Evolutionary conservation across 2,888 invertebrate species (phyloP).

Genomic region (Balanococcus diminutus): DNA sequence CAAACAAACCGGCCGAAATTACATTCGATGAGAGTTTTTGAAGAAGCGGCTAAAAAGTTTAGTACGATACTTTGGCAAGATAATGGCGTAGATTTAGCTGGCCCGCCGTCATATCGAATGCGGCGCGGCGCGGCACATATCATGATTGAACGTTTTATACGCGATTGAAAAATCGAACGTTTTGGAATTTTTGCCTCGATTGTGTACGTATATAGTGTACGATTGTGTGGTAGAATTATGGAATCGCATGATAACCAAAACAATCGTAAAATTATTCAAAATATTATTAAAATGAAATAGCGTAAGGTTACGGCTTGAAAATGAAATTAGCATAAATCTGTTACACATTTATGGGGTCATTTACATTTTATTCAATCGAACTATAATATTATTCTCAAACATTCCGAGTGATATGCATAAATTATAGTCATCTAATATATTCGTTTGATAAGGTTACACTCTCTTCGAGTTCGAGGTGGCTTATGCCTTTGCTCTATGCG

Average conservation of each 20-base stretch:
- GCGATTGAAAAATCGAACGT: not conserved
- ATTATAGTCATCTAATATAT: not conserved
- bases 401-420: not conserved
- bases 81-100: not conserved
- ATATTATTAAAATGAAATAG: slow-evolving; percentile 28
- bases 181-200: not conserved
- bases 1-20: slow-evolving; percentile 25
- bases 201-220: not conserved
- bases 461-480: not conserved
- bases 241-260: slow-evolving; percentile 22
- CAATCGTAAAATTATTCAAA: slow-evolving; percentile 16
- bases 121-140: not conserved
- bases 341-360: not conserved
- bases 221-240: not conserved
- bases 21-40: slow-evolving; percentile 25
- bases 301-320: slow-evolving; percentile 11
- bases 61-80: slow-evolving; percentile 7
- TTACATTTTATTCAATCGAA: slow-evolving; percentile 37
- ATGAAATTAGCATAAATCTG: slow-evolving; percentile 13
- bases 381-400: slow-evolving; percentile 25
- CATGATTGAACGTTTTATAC: not conserved
- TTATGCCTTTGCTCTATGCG: not conserved
- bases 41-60: slow-evolving; percentile 13
- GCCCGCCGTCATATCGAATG: not conserved
- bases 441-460: not conserved